Base-by-base conservation (phyloP, 2,797 vertebrate species). In the Vireo griseus region DNA sequence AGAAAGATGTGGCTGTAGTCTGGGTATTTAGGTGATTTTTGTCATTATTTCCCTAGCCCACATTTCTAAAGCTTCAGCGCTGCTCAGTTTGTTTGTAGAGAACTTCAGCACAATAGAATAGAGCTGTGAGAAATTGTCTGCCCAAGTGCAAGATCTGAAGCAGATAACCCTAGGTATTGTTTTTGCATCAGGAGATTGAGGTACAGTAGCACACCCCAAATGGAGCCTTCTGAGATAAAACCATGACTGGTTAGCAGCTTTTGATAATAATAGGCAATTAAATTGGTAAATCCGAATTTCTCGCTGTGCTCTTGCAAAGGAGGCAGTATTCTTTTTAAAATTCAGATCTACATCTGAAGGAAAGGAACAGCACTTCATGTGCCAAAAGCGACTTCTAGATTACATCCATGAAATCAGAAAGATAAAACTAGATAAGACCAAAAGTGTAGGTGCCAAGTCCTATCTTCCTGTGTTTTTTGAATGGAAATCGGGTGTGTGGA, bases 281-380 rank as follows among this genome's bases (percentile, higher is more conserved):
- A 94, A 87, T 92, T 48, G 69, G 62, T 79, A 92, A 96, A 93
- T 96, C 69, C 90, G 72, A 93, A 75, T 94, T 92, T 94, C 92
- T 93, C 4, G 1, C 91, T 78, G 24, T 42, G 72, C 40, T 59
- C 35, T 11, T 90, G 77, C 48, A 48, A 73, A 83, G 69, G 35
- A n/a, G 71, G 28, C 65, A 78, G 15, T 25, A 24, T 51, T 94
- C 75, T 26, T 75, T 88, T 93, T 72, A 78, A 91, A 94, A 94
- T 91, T 90, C 62, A 84, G 66, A 72, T 91, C 68, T 83, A 16
- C 81, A 62, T 88, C 72, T 86, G 33, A 89, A 66, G 55, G 57
- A 54, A 51, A 25, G 37, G 61, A 85, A 39, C 20, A 82, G 61
- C 37, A 62, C 58, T 88, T 72, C 6, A 9, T 92, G 57, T 93